phyloP scores from a whole-genome alignment of 2,888 invertebrate genomes.

The Agrilus cyanescens region DNA sequence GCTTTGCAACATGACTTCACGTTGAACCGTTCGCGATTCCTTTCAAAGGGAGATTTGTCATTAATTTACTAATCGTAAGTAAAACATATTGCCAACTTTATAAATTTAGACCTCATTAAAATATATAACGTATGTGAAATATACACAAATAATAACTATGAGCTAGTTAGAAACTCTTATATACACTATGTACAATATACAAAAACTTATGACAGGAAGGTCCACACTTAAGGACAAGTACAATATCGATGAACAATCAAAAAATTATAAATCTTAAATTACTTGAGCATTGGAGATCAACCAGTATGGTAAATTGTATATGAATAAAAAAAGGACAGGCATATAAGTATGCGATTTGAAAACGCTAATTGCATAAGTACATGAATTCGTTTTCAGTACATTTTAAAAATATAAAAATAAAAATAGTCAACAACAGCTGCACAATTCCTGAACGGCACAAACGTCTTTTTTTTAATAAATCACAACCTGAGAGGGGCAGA shows the following conservation, averaged over 20 bases:
- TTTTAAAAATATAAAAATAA: constrained; percentile 25
- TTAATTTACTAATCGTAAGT: not conserved
- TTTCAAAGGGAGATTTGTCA: not conserved
- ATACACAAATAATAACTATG: constrained; percentile 17
- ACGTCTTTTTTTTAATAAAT: constrained; percentile 27
- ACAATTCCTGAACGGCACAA: constrained; percentile 30
- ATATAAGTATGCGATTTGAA: too few species aligned
- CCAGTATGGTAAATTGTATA: constrained; percentile 13
- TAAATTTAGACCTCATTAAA: constrained; percentile 33
- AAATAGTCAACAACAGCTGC: constrained; percentile 32
- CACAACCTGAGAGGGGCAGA: constrained; percentile 34
- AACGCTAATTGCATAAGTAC: constrained; percentile 6
- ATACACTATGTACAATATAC: constrained; percentile 33
- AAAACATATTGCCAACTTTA: constrained; percentile 32
- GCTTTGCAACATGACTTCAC: too few species aligned
- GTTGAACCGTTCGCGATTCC: not conserved
- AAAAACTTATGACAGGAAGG: constrained; percentile 32
- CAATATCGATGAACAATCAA: constrained; percentile 19
- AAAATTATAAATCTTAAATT: constrained; percentile 18
- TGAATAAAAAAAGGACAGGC: too few species aligned
- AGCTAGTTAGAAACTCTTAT: constrained; percentile 31
- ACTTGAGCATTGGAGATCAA: constrained; percentile 34
- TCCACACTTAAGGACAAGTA: constrained; percentile 28
- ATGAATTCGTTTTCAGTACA: constrained; percentile 11
- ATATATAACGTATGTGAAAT: constrained; percentile 23